phyloP scores from a whole-genome alignment of 2,797 vertebrate genomes.

The Mergus octosetaceus region DNA sequence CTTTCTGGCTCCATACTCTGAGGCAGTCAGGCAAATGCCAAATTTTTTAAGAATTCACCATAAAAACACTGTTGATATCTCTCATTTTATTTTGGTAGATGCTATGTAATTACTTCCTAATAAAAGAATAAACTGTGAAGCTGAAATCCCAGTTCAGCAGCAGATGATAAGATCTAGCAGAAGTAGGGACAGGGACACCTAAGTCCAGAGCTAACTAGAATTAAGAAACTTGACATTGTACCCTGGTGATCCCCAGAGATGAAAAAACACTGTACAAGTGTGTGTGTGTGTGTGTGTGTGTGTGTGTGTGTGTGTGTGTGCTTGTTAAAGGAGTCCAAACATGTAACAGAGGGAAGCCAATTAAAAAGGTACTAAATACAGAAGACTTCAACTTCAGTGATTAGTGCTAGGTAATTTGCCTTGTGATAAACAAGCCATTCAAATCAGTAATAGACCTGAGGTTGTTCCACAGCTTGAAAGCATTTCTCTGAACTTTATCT shows the following conservation, averaged over 20 bases:
- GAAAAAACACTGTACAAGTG: neutral
- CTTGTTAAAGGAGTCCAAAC: constrained; percentile 39
- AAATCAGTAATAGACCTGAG: constrained; percentile 59
- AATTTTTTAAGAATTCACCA: neutral
- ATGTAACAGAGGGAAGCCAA: constrained; percentile 64
- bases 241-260: neutral
- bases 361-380: constrained; percentile 69
- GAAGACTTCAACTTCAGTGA: constrained; percentile 54
- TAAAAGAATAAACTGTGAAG: neutral
- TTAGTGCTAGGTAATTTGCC: constrained; percentile 65
- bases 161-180: neutral
- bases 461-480: constrained; percentile 44
- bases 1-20: neutral
- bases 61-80: neutral
- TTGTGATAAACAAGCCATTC: constrained; percentile 58
- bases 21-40: neutral
- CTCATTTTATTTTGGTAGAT: neutral
- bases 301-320: neutral
- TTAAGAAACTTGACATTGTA: neutral
- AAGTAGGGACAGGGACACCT: neutral
- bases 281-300: neutral
- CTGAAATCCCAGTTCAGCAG: constrained; percentile 7
- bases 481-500: constrained; percentile 34
- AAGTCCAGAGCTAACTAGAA: neutral
- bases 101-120: neutral